Percentiles rank a stretch among this genome's conserved stretches.
Conservation (phyloP, 2,888 invertebrate species). For the Xiphydria camelus region DNA sequence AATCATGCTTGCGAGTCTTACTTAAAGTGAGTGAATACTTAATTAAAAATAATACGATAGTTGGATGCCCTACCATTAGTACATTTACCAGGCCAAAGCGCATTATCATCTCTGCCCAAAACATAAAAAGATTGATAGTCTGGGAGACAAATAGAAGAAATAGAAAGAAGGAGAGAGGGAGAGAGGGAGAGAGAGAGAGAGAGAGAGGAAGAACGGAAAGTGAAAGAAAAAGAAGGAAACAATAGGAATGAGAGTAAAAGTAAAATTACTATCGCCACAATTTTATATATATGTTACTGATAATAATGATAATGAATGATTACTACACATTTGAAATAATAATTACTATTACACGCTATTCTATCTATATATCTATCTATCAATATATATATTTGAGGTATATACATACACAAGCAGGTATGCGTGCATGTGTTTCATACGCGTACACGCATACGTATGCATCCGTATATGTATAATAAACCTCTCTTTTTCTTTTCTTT, state of each 20-base stretch:
- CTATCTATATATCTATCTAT: slow-evolving; percentile 12
- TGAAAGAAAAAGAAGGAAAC: neutral
- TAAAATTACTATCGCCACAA: too few species aligned
- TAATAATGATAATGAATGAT: slow-evolving; percentile 36
- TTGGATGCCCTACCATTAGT: slow-evolving; percentile 9
- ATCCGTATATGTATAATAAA: neutral
- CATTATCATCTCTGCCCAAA: slow-evolving; percentile 44
- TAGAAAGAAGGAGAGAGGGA: slow-evolving; percentile 12
- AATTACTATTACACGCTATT: slow-evolving; percentile 25
- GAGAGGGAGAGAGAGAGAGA: too few species aligned
- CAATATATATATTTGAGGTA: too few species aligned
- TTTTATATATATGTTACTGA: slow-evolving; percentile 38
- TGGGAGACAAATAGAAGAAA: slow-evolving; percentile 13
- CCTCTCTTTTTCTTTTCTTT: neutral
- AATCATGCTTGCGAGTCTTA: too few species aligned
- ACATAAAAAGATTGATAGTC: neutral
- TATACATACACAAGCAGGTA: too few species aligned
- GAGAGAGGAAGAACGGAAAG: neutral
- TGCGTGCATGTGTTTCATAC: neutral
- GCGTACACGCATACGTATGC: neutral
- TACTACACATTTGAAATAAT: slow-evolving; percentile 28
- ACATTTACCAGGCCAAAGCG: slow-evolving; percentile 43
- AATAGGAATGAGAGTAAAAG: too few species aligned
- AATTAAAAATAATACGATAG: neutral
- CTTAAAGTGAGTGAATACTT: too few species aligned